These are phyloP conservation scores for Danio choprae DNA, from an alignment of 2,797 vertebrate species.

Conservation along the genomic window DNA sequence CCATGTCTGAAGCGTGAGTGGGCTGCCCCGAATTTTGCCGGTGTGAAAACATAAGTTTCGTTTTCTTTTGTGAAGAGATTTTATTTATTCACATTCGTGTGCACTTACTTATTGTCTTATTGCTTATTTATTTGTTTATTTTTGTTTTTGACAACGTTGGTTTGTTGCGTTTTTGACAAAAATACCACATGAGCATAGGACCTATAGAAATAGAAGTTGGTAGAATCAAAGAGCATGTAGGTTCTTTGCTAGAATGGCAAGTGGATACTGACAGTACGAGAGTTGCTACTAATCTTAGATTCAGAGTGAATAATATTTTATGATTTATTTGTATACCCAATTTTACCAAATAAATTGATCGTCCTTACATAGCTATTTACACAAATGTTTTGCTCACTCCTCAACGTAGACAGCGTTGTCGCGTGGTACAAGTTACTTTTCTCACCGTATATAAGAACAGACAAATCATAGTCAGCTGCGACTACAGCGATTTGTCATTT, in stretches of 20 bases:
- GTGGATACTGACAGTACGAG: no score
- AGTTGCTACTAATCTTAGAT: background rate
- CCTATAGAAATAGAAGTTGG: background rate
- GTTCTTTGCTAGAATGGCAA: no score
- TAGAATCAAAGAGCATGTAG: background rate
- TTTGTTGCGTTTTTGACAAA: background rate
- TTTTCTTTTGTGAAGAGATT: background rate
- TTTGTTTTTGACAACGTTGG: background rate
- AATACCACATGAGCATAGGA: background rate
- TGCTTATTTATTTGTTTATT: background rate
- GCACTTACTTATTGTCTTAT: background rate
- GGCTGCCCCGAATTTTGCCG: constrained; percentile 42
- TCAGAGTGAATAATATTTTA: background rate
- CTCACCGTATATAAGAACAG: background rate
- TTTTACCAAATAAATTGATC: no score
- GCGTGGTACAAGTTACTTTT: background rate
- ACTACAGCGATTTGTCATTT: background rate
- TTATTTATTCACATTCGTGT: background rate
- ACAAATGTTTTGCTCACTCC: background rate
- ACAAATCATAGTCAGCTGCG: background rate
- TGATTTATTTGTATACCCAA: no score
- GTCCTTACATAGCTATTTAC: background rate
- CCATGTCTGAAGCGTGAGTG: constrained; percentile 79
- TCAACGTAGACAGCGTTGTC: background rate
- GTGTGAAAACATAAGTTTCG: constrained; percentile 42